Percentiles rank a stretch among this genome's conserved stretches.
Evolutionary conservation across 2,888 invertebrate genomes (phyloP).

Genomic region (Orthosia gracilis): DNA sequence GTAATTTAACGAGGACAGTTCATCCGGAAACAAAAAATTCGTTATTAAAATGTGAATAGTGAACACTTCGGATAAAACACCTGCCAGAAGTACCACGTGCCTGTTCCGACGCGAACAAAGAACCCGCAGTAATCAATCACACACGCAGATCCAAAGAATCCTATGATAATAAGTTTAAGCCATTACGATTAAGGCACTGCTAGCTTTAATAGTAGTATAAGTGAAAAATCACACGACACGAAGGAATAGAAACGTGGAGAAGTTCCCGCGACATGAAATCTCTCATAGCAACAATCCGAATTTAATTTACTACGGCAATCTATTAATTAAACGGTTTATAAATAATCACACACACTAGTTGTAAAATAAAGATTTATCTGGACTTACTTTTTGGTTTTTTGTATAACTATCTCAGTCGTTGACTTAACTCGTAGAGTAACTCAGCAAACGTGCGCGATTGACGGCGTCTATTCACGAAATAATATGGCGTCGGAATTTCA

Average conservation of each 20-base stretch:
- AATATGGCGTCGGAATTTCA: constrained; percentile 78
- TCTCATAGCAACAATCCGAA: constrained; percentile 4
- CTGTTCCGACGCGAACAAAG: constrained; percentile 43
- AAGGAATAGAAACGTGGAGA: constrained; percentile 22
- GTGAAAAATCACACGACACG: constrained; percentile 11
- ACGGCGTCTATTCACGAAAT: constrained; percentile 87
- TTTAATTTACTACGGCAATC: constrained; percentile 10
- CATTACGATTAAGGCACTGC: background rate
- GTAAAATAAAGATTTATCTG: constrained; percentile 3
- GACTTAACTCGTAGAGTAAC: constrained; percentile 82
- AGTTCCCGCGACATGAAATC: constrained; percentile 9
- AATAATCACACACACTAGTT: constrained; percentile 11
- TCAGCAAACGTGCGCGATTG: constrained; percentile 89
- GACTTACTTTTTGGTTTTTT: constrained; percentile 81
- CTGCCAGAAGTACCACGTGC: constrained; percentile 53
- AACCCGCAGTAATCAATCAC: background rate
- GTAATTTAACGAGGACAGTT: background rate
- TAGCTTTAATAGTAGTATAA: background rate
- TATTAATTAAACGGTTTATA: background rate
- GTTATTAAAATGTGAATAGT: background rate
- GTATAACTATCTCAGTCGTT: constrained; percentile 78
- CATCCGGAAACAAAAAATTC: background rate
- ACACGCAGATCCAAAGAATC: background rate
- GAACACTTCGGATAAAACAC: constrained; percentile 16
- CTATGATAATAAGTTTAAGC: background rate